Percentiles rank a stretch among this genome's conserved stretches.
Evolutionary conservation across 2,113 vertebrate species (phyloP).

Genomic region (Sisor rabdophorus): DNA sequence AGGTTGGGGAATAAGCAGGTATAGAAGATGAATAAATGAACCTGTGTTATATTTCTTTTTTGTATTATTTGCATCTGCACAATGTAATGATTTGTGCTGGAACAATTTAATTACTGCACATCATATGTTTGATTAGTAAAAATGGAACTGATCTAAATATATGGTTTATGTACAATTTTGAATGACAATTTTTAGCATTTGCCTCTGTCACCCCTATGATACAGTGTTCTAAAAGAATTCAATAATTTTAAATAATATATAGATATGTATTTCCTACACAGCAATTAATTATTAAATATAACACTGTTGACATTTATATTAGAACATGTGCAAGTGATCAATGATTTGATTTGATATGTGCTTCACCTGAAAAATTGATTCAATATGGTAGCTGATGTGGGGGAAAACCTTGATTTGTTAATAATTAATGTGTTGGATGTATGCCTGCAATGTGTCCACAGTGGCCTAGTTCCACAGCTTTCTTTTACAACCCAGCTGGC

Average conservation of each 20-base stretch:
- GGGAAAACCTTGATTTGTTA: conserved; percentile 57
- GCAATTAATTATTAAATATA: conserved; percentile 33
- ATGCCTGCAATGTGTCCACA: conserved; percentile 34
- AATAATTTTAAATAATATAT: too few relatives aligned
- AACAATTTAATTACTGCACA: neutral
- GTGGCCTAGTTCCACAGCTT: conserved; percentile 36
- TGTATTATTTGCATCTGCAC: neutral
- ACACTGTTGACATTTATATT: conserved; percentile 30
- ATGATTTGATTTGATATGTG: conserved; percentile 29
- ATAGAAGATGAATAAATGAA: too few relatives aligned
- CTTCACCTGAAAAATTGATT: conserved; percentile 39
- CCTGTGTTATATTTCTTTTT: neutral
- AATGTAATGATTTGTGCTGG: neutral
- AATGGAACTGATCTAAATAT: too few relatives aligned
- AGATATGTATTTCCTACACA: neutral
- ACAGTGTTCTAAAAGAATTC: too few relatives aligned
- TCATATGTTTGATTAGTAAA: too few relatives aligned
- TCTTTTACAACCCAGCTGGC: conserved; percentile 40
- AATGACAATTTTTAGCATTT: too few relatives aligned
- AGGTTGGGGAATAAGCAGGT: too few relatives aligned
- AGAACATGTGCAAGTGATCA: neutral
- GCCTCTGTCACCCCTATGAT: too few relatives aligned
- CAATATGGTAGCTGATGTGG: conserved; percentile 27
- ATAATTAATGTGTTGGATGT: conserved; percentile 52
- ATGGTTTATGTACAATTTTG: too few relatives aligned